Percentiles rank a stretch among this genome's conserved stretches.
Evolutionary conservation across 2,888 invertebrate species (phyloP).

Genomic region (Stenodera caucasica): DNA sequence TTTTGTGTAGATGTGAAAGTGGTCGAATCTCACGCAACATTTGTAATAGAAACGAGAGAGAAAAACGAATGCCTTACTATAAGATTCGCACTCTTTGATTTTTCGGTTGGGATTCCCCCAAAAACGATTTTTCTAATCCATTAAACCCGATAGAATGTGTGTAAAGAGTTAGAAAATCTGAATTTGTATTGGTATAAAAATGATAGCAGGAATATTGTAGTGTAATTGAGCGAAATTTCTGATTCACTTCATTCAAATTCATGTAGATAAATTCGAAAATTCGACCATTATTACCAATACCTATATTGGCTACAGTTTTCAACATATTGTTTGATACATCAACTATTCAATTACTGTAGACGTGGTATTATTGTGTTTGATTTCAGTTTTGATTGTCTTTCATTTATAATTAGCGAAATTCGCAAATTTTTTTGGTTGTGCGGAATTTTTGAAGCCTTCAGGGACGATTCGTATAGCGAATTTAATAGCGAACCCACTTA

Average conservation of each 20-base stretch:
- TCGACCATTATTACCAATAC: slow-evolving; percentile 7
- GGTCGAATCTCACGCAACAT: slow-evolving; percentile 27
- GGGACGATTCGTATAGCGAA: background rate
- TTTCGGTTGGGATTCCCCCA: background rate
- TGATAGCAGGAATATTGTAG: background rate
- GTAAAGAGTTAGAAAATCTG: too few species aligned
- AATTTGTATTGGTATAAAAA: too few species aligned
- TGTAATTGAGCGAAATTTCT: background rate
- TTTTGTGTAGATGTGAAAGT: slow-evolving; percentile 12
- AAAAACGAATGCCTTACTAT: slow-evolving; percentile 22
- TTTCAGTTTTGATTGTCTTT: slow-evolving; percentile 10
- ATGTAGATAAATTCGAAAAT: background rate
- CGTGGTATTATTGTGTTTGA: slow-evolving; percentile 27
- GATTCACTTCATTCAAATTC: background rate
- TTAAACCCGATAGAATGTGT: background rate
- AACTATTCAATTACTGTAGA: slow-evolving; percentile 30
- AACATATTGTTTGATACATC: slow-evolving; percentile 40
- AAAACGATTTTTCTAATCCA: background rate
- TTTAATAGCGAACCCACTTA: background rate
- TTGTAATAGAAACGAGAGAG: too few species aligned
- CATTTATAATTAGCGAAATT: background rate
- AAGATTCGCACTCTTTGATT: slow-evolving; percentile 23
- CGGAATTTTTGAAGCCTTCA: background rate
- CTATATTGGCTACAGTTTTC: too few species aligned
- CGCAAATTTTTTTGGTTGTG: too few species aligned